phyloP scores from a whole-genome alignment of 2,113 vertebrate species.

The Lampris incognitus region DNA sequence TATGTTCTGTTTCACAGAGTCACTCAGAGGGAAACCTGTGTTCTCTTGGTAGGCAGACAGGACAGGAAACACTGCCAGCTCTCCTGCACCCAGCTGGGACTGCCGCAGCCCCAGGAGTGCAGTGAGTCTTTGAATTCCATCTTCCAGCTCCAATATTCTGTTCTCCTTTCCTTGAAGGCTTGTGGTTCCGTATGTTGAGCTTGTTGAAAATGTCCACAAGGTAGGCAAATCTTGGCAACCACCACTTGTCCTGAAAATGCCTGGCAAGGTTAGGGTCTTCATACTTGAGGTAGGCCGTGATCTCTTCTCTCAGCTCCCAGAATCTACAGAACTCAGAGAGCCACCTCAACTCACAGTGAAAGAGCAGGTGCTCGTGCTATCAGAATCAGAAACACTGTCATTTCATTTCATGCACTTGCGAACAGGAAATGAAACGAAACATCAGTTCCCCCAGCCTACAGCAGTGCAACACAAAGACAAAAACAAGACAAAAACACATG shows the following conservation, averaged over 20 bases:
- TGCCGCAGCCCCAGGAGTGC: conserved; percentile 17
- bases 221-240: not conserved
- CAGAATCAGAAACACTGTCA: no score
- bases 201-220: conserved; percentile 25
- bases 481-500: no score
- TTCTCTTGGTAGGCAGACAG: conserved; percentile 10
- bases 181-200: conserved; percentile 11
- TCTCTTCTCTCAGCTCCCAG: not conserved
- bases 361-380: conserved; percentile 18
- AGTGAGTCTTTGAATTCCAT: conserved; percentile 6
- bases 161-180: conserved; percentile 18
- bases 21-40: not conserved
- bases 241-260: no score
- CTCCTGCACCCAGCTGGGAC: conserved; percentile 3
- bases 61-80: conserved; percentile 6
- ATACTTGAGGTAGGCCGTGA: not conserved
- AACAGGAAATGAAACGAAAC: no score
- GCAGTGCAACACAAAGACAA: no score
- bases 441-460: no score
- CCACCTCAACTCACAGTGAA: conserved; percentile 24
- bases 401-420: no score
- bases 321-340: conserved; percentile 5
- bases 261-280: not conserved
- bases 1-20: conserved; percentile 7
- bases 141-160: conserved; percentile 14